Percentiles rank a stretch among this genome's conserved stretches.
phyloP scores from a whole-genome alignment of 2,888 invertebrate genomes.

The Malacosoma neustria region DNA sequence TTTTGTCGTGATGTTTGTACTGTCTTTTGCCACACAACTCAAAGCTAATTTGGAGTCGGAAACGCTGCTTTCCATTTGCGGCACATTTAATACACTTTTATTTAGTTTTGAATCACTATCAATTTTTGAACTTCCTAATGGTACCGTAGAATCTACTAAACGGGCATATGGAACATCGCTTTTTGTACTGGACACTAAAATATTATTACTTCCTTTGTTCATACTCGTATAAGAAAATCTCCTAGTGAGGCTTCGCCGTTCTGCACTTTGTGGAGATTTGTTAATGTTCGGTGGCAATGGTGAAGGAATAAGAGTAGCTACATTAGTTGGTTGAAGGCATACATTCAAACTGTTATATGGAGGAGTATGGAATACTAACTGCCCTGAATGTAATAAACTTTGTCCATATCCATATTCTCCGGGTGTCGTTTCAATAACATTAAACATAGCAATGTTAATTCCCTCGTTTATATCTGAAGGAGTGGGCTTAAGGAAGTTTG shows the following conservation, averaged over 20 bases:
- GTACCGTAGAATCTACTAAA: constrained; percentile 80
- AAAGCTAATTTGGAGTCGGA: constrained; percentile 90
- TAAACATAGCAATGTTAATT: constrained; percentile 86
- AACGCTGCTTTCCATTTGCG: constrained; percentile 85
- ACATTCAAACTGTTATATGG: constrained; percentile 88
- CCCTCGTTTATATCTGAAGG: constrained; percentile 87
- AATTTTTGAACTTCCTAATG: constrained; percentile 74
- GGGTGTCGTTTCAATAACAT: constrained; percentile 80
- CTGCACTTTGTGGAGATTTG: constrained; percentile 54
- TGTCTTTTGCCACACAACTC: constrained; percentile 79
- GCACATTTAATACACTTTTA: constrained; percentile 69
- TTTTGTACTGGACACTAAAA: constrained; percentile 57
- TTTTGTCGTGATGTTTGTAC: constrained; percentile 37
- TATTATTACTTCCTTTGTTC: constrained; percentile 58
- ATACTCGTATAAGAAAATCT: constrained; percentile 66
- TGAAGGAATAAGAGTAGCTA: constrained; percentile 54
- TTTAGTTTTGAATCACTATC: constrained; percentile 83
- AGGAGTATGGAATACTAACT: constrained; percentile 92
- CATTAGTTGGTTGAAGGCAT: constrained; percentile 79
- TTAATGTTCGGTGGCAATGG: constrained; percentile 53
- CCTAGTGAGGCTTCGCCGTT: constrained; percentile 58
- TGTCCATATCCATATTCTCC: constrained; percentile 95
- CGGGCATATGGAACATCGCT: constrained; percentile 88
- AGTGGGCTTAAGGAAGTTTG: constrained; percentile 90
- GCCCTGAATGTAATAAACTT: constrained; percentile 90